Conservation (phyloP, 2,797 vertebrate genomes). For the Ambastaia sidthimunki region DNA sequence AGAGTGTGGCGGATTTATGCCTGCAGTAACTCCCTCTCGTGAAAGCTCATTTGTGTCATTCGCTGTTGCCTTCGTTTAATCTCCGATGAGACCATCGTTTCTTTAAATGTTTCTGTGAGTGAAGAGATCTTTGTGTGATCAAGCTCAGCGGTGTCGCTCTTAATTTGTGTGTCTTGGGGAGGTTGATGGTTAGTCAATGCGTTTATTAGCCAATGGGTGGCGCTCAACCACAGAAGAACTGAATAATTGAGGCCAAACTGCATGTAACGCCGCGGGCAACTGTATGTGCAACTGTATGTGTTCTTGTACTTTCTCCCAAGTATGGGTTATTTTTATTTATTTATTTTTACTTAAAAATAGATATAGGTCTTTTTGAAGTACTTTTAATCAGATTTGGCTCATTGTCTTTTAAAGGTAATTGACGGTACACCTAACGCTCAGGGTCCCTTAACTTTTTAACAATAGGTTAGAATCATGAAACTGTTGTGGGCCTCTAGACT, state of each 20-base stretch:
- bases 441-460: not conserved
- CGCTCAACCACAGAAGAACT: conserved; percentile 60
- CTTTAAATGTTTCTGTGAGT: conserved; percentile 63
- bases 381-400: not conserved
- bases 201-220: conserved; percentile 56
- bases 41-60: conserved; percentile 70
- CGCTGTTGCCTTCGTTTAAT: conserved; percentile 69
- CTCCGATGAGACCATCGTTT: conserved; percentile 58
- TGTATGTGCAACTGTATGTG: conserved; percentile 10
- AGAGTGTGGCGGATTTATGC: conserved; percentile 72
- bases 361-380: conserved; percentile 1
- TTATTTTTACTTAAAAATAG: not conserved
- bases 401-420: not conserved
- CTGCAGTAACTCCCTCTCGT: conserved; percentile 69
- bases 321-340: not conserved
- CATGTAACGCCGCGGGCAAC: conserved; percentile 17
- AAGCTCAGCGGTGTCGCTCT: conserved; percentile 45
- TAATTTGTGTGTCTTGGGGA: conserved; percentile 48
- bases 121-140: conserved; percentile 59
- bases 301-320: conserved; percentile 32
- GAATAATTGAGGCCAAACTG: conserved; percentile 8
- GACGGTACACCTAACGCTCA: not conserved
- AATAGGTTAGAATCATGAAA: not conserved
- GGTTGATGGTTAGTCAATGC: conserved; percentile 17
- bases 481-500: not conserved